Evolutionary conservation across 2,888 invertebrate species (phyloP), one percentile per base, ranked within the genome.

Genomic region (Cephalotes varians): DNA sequence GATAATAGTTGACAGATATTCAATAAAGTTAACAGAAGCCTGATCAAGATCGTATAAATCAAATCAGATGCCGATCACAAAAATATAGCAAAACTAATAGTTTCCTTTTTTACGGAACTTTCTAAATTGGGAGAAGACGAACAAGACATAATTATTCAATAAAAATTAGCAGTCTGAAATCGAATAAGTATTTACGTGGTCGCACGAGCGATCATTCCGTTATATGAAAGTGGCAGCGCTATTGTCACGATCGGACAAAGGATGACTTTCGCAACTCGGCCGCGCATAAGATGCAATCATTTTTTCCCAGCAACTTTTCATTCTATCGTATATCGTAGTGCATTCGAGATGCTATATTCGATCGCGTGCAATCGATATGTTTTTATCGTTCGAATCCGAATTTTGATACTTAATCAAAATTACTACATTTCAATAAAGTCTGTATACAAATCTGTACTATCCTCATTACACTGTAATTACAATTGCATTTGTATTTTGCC

Each of bases 131-230:
- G 31, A 21, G 54, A 67, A 77, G 67, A 77, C 40, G 54, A 56
- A 77, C 31, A 40, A 67, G 54, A 76, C 54, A 37, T 21, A 69
- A 56, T 79, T 69, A 79, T 37, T 12, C 34, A 60, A 51, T 77
- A 67, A 67, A 54, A 77, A 44, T 67, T 31, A 37, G 31, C 21
- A 40, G 34, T 40, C 81, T 82, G 73, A 88, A 87, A 89, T 83
- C 86, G 87, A 84, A 86, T 90, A 92, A 92, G 92, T 91, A 93
- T 92, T 93, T 91, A 93, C n/a, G n/a, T n/a, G n/a, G n/a, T 92
- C 73, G 34, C 69, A 28, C 80, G 81, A 65, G 76, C 82, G 81
- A 79, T 71, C 73, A 72, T 80, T 84, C 73, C 71, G 65, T 74
- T 81, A 74, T 72, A 84, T 73, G 58, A 60, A 64, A 65, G 56